These are phyloP conservation scores for Drosophila sordidapex DNA, from an alignment of 2,888 invertebrate genomes.

Conservation along the genomic window DNA sequence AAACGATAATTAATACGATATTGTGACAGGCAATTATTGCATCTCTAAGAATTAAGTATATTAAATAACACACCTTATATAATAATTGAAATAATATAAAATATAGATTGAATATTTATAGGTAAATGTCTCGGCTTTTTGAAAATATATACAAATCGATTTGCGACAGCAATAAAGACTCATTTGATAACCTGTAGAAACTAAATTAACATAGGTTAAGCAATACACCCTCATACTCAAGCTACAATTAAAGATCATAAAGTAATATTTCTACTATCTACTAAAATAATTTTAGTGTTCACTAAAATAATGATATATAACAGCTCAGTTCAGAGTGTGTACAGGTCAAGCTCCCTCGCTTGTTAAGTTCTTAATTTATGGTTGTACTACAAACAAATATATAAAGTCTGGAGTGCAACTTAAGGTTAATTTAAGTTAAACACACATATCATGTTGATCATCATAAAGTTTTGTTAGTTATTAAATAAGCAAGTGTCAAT, in stretches of 20 bases:
- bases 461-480: not conserved
- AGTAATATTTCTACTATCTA: not conserved
- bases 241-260: not conserved
- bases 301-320: not conserved
- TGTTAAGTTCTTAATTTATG: not conserved
- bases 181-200: not conserved
- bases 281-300: not conserved
- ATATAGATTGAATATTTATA: too few relatives aligned
- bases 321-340: not conserved
- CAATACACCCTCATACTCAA: not conserved
- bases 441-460: not conserved
- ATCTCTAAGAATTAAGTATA: too few relatives aligned
- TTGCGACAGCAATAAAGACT: not conserved
- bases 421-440: too few relatives aligned
- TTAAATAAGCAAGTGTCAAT: not conserved
- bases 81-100: too few relatives aligned
- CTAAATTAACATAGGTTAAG: not conserved
- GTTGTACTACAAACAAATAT: accelerated
- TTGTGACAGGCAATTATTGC: not conserved
- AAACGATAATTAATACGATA: conserved; percentile 2
- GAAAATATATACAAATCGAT: not conserved
- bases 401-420: too few relatives aligned
- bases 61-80: too few relatives aligned
- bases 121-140: too few relatives aligned
- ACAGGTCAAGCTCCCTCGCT: not conserved